These are phyloP conservation scores for Dermolepida albohirtum DNA, from an alignment of 2,888 invertebrate species.

Conservation along the genomic window DNA sequence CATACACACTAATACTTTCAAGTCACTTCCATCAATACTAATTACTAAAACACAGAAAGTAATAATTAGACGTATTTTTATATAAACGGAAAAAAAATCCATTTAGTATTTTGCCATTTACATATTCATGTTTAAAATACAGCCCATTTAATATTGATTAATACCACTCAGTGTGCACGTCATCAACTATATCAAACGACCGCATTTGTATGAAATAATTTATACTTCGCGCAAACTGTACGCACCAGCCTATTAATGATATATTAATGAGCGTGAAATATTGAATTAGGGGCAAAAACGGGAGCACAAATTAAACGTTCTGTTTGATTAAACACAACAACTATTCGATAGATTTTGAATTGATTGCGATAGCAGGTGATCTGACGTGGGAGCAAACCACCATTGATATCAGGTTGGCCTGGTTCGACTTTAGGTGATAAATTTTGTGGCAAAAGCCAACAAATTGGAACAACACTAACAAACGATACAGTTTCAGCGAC, in stretches of 20 bases:
- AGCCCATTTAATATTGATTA: too few relatives aligned
- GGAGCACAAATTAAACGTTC: conserved; percentile 7
- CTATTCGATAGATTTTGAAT: conserved; percentile 16
- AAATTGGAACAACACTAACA: conserved; percentile 10
- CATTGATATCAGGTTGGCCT: neutral
- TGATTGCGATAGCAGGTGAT: neutral
- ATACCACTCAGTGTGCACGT: too few relatives aligned
- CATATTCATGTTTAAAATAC: too few relatives aligned
- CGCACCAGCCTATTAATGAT: conserved; percentile 9
- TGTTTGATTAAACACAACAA: conserved; percentile 23
- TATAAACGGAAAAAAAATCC: too few relatives aligned
- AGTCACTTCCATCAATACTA: too few relatives aligned
- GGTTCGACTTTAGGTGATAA: conserved; percentile 1
- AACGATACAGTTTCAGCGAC: neutral
- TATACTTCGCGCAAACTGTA: neutral
- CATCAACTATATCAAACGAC: too few relatives aligned
- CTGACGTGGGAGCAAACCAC: neutral
- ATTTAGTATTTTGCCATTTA: too few relatives aligned
- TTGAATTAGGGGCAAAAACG: conserved; percentile 13
- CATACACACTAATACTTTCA: too few relatives aligned
- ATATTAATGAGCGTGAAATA: conserved; percentile 15
- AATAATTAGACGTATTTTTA: too few relatives aligned
- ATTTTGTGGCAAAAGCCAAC: conserved; percentile 16
- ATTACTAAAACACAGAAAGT: too few relatives aligned
- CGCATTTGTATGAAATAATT: neutral